phyloP scores from a whole-genome alignment of 2,113 vertebrate species.

The Neolamprologus devosi region DNA sequence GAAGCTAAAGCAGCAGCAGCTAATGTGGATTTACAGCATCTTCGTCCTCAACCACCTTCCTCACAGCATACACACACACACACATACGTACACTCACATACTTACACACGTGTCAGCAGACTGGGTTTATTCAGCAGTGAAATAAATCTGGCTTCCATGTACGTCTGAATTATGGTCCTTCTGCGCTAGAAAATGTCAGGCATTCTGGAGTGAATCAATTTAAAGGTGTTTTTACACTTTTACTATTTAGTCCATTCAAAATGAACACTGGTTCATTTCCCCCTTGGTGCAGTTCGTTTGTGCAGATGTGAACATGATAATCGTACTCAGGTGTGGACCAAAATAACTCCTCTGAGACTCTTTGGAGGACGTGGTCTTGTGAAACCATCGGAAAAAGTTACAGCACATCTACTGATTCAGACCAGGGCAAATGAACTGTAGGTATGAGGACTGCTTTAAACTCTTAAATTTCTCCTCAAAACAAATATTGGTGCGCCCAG shows the following conservation, averaged over 20 bases:
- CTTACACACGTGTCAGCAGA: not conserved
- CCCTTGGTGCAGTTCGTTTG: not conserved
- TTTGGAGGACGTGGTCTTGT: not conserved
- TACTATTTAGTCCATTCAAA: not conserved
- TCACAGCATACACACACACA: not conserved
- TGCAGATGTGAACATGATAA: not conserved
- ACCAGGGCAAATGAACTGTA: not conserved
- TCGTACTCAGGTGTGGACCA: not conserved
- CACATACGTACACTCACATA: not conserved
- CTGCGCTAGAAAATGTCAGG: not conserved
- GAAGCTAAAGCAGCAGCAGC: slow-evolving; percentile 9
- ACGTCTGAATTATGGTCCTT: not conserved
- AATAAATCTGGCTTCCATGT: not conserved
- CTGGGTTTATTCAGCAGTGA: not conserved
- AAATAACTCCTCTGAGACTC: not conserved
- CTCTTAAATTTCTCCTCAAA: not conserved
- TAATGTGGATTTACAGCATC: slow-evolving; percentile 34
- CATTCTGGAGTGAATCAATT: not conserved
- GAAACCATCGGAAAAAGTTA: not conserved
- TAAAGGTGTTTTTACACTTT: not conserved
- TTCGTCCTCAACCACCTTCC: not conserved
- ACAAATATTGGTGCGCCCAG: not conserved
- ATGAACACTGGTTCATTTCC: not conserved
- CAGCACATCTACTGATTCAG: not conserved
- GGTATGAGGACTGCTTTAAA: not conserved